Evolutionary conservation across 92 coral and sea anemone genomes (phyloP).

Genomic region (Paragorgia papillata): DNA sequence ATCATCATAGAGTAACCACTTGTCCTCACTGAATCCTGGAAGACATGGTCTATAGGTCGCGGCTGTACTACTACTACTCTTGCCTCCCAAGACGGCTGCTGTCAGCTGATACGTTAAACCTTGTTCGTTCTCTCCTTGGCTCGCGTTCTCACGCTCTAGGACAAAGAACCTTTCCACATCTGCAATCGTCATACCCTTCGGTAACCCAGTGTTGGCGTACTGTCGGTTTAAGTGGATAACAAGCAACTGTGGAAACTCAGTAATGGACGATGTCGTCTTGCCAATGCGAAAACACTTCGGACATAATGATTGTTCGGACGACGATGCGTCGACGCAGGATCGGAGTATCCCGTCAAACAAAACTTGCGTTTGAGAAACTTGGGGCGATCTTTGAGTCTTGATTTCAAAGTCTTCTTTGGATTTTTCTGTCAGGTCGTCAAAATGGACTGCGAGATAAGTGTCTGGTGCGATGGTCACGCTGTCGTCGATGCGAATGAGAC

Average conservation of each 20-base stretch:
- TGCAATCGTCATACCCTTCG: not conserved
- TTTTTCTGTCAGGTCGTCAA: constrained; percentile 20
- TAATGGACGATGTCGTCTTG: constrained; percentile 16
- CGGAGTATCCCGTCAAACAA: constrained; percentile 28
- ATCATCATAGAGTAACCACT: constrained; percentile 3
- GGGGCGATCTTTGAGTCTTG: not conserved
- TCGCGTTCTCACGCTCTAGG: not conserved
- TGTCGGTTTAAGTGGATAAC: constrained; percentile 18
- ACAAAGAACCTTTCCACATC: constrained; percentile 27
- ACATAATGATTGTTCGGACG: constrained; percentile 7
- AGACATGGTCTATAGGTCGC: constrained; percentile 2
- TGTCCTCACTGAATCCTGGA: not conserved
- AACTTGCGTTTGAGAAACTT: not conserved
- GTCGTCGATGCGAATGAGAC: constrained; percentile 26
- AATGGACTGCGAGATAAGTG: constrained; percentile 26
- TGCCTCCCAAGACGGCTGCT: constrained; percentile 10
- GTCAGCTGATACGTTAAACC: constrained; percentile 16
- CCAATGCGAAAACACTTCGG: constrained; percentile 19
- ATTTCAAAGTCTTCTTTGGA: constrained; percentile 10
- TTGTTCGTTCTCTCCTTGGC: not conserved
- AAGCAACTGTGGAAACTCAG: constrained; percentile 29
- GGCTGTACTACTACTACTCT: not conserved
- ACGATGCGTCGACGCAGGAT: constrained; percentile 14
- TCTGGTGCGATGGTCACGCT: not conserved
- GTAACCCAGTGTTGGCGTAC: constrained; percentile 21